Base-by-base conservation (phyloP, 1,140 invertebrate genomes). In the Aricia agestis region DNA sequence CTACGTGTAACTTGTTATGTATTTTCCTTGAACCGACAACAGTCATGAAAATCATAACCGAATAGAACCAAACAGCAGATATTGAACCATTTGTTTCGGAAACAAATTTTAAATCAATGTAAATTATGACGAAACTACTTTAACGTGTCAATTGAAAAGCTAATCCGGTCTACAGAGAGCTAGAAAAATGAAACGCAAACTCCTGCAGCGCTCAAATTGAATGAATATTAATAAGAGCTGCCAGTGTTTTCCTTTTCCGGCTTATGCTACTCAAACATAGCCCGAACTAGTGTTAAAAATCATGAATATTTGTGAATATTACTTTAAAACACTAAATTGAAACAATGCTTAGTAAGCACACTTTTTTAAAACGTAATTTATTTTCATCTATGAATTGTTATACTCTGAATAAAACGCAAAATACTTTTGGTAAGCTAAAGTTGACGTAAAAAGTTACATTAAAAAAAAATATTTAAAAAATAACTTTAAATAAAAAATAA, bases 191-290 rank as follows among this genome's bases (percentile, higher is more conserved):
- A 52, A 52, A 52, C 36, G 13, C 45, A 52, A 13, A 52, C 45
- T 52, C 45, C 45, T 52, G 45, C 45, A 52, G 45, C 45, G 45
- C 45, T 52, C 45, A 52, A 52, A 52, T 15, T 52, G 45, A 52
- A 52, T 52, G 45, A 52, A 52, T 52, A 52, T 52, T 52, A 52
- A 52, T 52, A 52, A 52, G 45, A 52, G 45, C 45, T 52, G 45
- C 45, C 45, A 15, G 45, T 52, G 45, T 52, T 52, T 52, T 13
- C 45, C 11, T 11, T 52, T 52, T 52, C 45, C 45, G 6, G 45
- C 45, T 52, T 52, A 52, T 15, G 45, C 45, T 52, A 15, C 45
- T 52, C 45, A 52, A 52, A 52, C 13, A 42, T 25, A 52, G 10
- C 4, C 45, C 45, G 45, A 52, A 52, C 11, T 52, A 52, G 45